phyloP scores from a whole-genome alignment of 2,797 vertebrate genomes.

The Margarornis squamiger region DNA sequence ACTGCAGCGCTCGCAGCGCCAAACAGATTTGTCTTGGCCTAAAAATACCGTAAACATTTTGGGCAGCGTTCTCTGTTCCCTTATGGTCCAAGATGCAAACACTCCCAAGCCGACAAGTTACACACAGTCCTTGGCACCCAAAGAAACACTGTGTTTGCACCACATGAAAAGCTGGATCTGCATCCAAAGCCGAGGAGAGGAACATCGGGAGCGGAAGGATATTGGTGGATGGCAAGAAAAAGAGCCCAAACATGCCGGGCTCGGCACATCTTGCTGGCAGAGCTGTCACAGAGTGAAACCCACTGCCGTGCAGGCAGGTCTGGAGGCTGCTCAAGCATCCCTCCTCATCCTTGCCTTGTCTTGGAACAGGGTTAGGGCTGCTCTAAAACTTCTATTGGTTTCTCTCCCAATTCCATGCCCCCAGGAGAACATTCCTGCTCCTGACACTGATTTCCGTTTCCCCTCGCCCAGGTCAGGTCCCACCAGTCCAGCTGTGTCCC shows the following conservation, averaged over 20 bases:
- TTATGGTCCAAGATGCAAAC: slow-evolving; percentile 56
- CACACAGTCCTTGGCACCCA: slow-evolving; percentile 54
- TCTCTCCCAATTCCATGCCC: accelerated
- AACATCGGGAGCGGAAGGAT: slow-evolving; percentile 19
- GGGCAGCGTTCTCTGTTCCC: slow-evolving; percentile 36
- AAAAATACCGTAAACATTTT: slow-evolving; percentile 55
- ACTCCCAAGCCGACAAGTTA: slow-evolving; percentile 34
- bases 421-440: accelerated
- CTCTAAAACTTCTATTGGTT: background rate
- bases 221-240: background rate
- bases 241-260: background rate
- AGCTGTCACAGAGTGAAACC: background rate
- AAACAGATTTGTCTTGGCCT: slow-evolving; percentile 48
- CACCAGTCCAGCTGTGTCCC: background rate
- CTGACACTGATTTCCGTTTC: background rate
- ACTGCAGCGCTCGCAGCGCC: background rate
- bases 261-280: background rate
- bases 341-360: background rate
- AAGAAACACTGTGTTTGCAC: slow-evolving; percentile 25
- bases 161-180: slow-evolving; percentile 38
- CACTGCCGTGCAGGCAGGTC: background rate
- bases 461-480: accelerated
- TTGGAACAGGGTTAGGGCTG: background rate
- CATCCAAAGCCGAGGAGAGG: background rate
- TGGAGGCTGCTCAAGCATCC: background rate